These are phyloP conservation scores for Galagoides demidoff DNA, from an alignment of 2,797 vertebrate genomes.

Conservation along the genomic window DNA sequence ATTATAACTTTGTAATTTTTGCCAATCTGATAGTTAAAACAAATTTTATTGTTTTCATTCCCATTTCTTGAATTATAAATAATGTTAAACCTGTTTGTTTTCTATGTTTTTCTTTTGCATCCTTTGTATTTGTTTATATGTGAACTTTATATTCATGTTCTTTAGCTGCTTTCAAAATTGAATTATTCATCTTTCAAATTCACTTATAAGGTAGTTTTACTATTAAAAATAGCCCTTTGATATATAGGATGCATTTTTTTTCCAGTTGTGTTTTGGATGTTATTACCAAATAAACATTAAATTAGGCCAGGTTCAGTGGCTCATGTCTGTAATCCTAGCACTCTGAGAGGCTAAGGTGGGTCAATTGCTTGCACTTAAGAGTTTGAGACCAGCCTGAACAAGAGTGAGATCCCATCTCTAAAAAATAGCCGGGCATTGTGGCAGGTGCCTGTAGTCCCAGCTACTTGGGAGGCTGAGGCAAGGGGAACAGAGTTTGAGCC, in stretches of 20 bases:
- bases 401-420: too few species aligned
- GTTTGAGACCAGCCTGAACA: too few species aligned
- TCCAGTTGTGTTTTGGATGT: neutral
- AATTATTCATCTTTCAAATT: conserved; percentile 27
- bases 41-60: neutral
- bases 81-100: neutral
- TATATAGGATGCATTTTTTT: neutral
- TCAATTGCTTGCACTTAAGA: too few species aligned
- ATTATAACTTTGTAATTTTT: conserved; percentile 22
- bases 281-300: neutral
- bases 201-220: neutral
- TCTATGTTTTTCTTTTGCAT: neutral
- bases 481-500: too few species aligned
- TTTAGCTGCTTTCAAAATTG: conserved; percentile 44
- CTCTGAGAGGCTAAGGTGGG: too few species aligned
- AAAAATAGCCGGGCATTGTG: too few species aligned
- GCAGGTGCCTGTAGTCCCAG: too few species aligned
- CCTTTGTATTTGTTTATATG: conserved; percentile 8
- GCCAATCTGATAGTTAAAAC: neutral
- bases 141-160: conserved; percentile 18
- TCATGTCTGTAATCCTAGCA: too few species aligned
- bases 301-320: neutral
- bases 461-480: too few species aligned
- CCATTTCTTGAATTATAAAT: conserved; percentile 46
- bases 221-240: neutral